Base-by-base conservation (phyloP, 2,797 vertebrate species). In the Melopsittacus undulatus region DNA sequence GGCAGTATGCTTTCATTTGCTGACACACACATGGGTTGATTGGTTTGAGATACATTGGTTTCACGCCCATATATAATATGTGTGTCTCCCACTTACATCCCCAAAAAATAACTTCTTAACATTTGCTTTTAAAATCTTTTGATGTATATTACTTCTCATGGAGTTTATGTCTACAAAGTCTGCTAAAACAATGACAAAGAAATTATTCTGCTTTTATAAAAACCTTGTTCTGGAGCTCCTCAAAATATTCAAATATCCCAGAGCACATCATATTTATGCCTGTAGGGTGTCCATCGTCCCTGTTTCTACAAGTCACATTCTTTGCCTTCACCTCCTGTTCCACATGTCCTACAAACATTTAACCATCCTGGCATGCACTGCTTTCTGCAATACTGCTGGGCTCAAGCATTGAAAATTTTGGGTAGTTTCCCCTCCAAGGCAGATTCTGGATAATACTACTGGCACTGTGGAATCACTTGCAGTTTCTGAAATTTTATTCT, bases 31-130 rank as follows among this genome's bases (percentile, higher is more conserved):
- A 16, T 29, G 7, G 11, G 9, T 4, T 80, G 5, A 21, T 51
- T 62, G 36, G 5, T 29, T 52, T 67, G 38, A 32, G 29, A 62
- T 24, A 8, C 3, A 1, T 12, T 59, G 20, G 4, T 18, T 75
- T 77, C 45, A 24, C 13, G 69, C 14, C 3, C 3, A 1, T 16
- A 9, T 1, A 32, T 20, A 76, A 45, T 4, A 13, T 4, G 3
- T 21, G 5, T 46, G 3, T 84, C 36, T 84, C 11, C 16, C 8
- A 54, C 4, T 2, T 30, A 22, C 26, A 62, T 18, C 11, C 23
- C 40, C n/a, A 74, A 56, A 24, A 5, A 72, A 42, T 21, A 9
- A 51, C 1, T 0, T 40, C 32, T 87, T 48, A 52, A 22, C 10
- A 38, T 54, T 79, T 48, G 4, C 11, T 19, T 36, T 62, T 72